Percentiles rank a stretch among this genome's conserved stretches.
Evolutionary conservation across 2,888 invertebrate genomes (phyloP).

Genomic region (Melanchra persicariae): DNA sequence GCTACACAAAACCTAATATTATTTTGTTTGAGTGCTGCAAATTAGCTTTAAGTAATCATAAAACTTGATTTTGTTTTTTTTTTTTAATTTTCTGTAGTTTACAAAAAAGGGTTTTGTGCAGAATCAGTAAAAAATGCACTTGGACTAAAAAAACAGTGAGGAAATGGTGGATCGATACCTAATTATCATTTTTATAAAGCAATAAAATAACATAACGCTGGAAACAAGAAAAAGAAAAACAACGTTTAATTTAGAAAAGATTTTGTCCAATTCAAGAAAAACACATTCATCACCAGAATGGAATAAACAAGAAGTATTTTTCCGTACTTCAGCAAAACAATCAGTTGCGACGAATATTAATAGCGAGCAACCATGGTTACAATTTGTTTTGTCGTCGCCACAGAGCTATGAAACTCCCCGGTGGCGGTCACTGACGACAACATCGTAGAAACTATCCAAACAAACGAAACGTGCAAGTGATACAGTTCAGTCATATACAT

Average conservation of each 20-base stretch:
- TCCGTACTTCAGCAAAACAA: slow-evolving; percentile 38
- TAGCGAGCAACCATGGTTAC: slow-evolving; percentile 67
- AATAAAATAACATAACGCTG: neutral
- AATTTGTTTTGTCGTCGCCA: slow-evolving; percentile 74
- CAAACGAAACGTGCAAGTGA: no score
- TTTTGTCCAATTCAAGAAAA: slow-evolving; percentile 10
- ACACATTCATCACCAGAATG: slow-evolving; percentile 48
- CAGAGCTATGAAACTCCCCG: neutral
- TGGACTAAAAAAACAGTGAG: no score
- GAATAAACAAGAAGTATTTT: slow-evolving; percentile 27
- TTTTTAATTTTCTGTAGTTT: no score
- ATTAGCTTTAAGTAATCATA: no score
- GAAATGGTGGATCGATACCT: no score
- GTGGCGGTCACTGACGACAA: neutral
- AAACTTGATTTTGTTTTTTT: no score
- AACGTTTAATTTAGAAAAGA: neutral
- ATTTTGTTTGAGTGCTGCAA: no score
- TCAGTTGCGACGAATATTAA: slow-evolving; percentile 53
- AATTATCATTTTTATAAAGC: neutral
- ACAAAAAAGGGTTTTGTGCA: neutral
- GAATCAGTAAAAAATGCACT: neutral
- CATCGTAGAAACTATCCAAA: no score
- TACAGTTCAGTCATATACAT: no score
- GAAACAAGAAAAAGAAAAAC: neutral
- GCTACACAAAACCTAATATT: no score